Evolutionary conservation across 2,888 invertebrate genomes (phyloP).

Genomic region (Eupithecia dodoneata): DNA sequence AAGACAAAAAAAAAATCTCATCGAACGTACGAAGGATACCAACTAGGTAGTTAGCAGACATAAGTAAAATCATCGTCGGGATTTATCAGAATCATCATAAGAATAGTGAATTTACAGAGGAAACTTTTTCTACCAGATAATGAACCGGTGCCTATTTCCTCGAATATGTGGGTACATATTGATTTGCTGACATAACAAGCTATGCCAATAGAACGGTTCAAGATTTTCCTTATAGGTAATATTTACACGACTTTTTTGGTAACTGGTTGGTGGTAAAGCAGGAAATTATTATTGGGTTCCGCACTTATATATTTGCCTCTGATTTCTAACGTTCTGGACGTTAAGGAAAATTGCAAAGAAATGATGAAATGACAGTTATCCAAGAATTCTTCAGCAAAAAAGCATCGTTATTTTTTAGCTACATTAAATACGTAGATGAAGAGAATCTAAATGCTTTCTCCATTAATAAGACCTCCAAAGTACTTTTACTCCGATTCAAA

Average conservation of each 20-base stretch:
- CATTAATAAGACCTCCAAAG: no score
- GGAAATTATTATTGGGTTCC: background rate
- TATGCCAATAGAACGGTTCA: conserved; percentile 5
- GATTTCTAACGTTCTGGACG: background rate
- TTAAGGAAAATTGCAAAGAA: no score
- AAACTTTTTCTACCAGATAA: background rate
- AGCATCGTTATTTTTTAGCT: no score
- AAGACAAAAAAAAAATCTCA: no score
- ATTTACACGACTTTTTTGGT: background rate
- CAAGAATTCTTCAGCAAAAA: no score
- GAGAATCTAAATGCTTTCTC: no score
- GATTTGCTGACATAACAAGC: conserved; percentile 3
- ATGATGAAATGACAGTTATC: no score
- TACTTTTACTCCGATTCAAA: no score
- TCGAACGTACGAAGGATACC: no score
- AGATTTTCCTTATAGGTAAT: conserved; percentile 8
- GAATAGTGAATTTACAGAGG: background rate
- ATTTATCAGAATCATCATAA: background rate
- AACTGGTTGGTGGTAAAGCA: background rate
- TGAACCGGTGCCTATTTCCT: background rate
- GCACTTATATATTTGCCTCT: background rate
- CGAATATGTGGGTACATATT: background rate
- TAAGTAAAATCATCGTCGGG: no score
- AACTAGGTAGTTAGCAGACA: no score
- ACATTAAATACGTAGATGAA: no score